These are phyloP conservation scores for Drosophila grimshawi DNA, from an alignment of 1,140 invertebrate genomes.

Conservation along the genomic window DNA sequence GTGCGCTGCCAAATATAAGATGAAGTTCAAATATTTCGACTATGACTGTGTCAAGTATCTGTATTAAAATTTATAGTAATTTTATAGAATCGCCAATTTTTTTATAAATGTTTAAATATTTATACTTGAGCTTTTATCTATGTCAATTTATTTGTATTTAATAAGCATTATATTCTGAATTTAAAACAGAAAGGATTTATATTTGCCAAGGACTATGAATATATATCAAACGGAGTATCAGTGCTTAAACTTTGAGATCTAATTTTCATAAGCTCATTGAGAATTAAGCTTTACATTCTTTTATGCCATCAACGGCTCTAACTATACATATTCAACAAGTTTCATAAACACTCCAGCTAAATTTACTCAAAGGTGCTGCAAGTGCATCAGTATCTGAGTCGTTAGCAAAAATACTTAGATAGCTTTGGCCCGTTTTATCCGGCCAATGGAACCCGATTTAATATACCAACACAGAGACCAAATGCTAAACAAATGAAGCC, in stretches of 20 bases:
- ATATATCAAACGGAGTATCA: too few relatives aligned
- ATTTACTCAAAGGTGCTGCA: not conserved
- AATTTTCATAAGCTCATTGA: too few relatives aligned
- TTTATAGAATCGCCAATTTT: not conserved
- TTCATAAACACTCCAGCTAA: too few relatives aligned
- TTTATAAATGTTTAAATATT: not conserved
- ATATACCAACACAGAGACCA: constrained; percentile 26
- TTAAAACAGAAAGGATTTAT: too few relatives aligned
- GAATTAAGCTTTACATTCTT: too few relatives aligned
- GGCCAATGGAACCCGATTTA: constrained; percentile 18
- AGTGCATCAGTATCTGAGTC: not conserved
- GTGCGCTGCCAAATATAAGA: constrained; percentile 43
- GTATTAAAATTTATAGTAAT: not conserved
- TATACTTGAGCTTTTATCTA: not conserved
- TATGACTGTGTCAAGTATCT: constrained; percentile 5
- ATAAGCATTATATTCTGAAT: too few relatives aligned
- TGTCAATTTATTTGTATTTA: too few relatives aligned
- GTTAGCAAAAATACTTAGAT: constrained; percentile 7
- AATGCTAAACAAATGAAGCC: constrained; percentile 45
- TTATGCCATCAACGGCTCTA: too few relatives aligned
- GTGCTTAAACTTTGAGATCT: too few relatives aligned
- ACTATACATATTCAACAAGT: too few relatives aligned
- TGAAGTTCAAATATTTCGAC: constrained; percentile 1
- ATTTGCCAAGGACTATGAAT: too few relatives aligned
- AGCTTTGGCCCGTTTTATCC: not conserved